These are phyloP conservation scores for Drosophila neotestacea DNA, from an alignment of 2,888 invertebrate species.

Conservation along the genomic window DNA sequence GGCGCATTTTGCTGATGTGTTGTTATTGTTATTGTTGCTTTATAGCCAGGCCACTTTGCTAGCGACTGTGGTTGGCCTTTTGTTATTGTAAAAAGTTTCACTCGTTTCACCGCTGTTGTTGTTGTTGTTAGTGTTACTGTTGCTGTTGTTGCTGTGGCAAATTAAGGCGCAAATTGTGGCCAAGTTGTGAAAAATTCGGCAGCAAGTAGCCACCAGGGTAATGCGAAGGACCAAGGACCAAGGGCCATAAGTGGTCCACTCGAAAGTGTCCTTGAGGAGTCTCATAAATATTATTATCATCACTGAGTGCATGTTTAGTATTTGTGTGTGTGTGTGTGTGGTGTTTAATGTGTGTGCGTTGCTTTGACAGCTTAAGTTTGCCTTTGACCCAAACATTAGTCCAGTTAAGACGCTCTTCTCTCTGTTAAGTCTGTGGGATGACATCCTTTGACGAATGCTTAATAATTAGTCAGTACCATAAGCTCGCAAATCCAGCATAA, in stretches of 20 bases:
- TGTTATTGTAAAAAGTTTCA: conserved; percentile 66
- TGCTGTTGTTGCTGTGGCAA: conserved; percentile 61
- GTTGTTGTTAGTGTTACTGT: conserved; percentile 29
- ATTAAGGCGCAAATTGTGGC: conserved; percentile 82
- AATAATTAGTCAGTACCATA: conserved; percentile 10
- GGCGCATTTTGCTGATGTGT: conserved; percentile 63
- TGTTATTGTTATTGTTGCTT: conserved; percentile 49
- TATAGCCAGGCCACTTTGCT: conserved; percentile 45
- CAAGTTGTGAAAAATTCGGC: conserved; percentile 74
- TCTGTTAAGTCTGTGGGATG: background rate
- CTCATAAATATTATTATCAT: conserved; percentile 81
- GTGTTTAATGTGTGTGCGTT: conserved; percentile 12
- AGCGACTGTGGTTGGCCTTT: conserved; percentile 34
- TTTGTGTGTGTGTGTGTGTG: conserved; percentile 15
- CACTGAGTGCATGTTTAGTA: conserved; percentile 54
- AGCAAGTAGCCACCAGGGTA: conserved; percentile 79
- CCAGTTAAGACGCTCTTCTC: conserved; percentile 3
- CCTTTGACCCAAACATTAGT: conserved; percentile 12
- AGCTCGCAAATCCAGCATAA: background rate
- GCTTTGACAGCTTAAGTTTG: conserved; percentile 20
- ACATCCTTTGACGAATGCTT: conserved; percentile 12
- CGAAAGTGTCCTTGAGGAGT: conserved; percentile 79
- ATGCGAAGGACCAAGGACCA: conserved; percentile 41
- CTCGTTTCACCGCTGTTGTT: conserved; percentile 38
- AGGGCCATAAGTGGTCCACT: conserved; percentile 64